Evolutionary conservation across 64 coral and sea anemone genomes (phyloP).

Genomic region (Catalaphyllia jardinei): DNA sequence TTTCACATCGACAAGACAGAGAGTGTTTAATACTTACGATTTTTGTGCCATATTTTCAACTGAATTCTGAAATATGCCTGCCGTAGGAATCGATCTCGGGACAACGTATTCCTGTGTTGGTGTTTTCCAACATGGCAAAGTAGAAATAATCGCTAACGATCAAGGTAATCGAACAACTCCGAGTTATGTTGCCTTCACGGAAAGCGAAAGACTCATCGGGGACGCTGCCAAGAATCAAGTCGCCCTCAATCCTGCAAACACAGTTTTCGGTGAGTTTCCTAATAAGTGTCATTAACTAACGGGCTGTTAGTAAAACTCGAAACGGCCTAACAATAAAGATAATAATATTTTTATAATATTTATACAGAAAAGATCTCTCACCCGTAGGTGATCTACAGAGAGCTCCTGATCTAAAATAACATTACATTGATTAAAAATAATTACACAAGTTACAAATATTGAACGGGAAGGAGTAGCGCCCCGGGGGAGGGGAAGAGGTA

Average conservation of each 20-base stretch:
- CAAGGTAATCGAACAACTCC: constrained; percentile 83
- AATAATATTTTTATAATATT: no score
- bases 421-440: no score
- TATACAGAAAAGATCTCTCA: no score
- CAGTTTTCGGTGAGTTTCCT: constrained; percentile 62
- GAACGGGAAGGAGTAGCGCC: no score
- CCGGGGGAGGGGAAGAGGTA: no score
- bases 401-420: no score
- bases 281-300: not conserved
- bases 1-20: not conserved
- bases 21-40: not conserved
- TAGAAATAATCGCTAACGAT: constrained; percentile 89
- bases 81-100: constrained; percentile 87
- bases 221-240: constrained; percentile 88
- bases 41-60: not conserved
- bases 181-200: constrained; percentile 81
- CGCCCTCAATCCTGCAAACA: constrained; percentile 76
- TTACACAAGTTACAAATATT: no score
- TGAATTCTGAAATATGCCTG: constrained; percentile 11
- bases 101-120: constrained; percentile 86
- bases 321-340: no score
- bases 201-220: constrained; percentile 72
- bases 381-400: no score
- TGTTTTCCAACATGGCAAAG: constrained; percentile 80
- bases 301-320: no score